Conservation (phyloP, 1,140 invertebrate species). For the Meloidogyne hapla region DNA sequence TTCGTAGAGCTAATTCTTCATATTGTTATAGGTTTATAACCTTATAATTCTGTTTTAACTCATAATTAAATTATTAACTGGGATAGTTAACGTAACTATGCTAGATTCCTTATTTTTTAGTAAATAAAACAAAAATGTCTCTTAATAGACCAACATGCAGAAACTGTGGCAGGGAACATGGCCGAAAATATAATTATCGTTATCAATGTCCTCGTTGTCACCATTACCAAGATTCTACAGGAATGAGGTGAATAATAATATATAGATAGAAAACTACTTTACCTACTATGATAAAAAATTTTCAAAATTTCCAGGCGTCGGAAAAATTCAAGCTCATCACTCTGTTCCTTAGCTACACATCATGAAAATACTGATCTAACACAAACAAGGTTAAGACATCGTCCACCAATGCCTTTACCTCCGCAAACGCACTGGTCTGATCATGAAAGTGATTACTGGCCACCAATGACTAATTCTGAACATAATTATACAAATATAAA, state of each 20-base stretch:
- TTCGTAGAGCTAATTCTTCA: conserved; percentile 16
- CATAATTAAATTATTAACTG: too few relatives aligned
- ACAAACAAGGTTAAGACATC: neutral
- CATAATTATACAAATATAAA: conserved; percentile 10
- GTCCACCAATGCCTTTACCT: neutral
- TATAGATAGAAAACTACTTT: too few relatives aligned
- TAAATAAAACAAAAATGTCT: conserved; percentile 1
- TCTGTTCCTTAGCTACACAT: conserved; percentile 7
- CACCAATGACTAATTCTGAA: neutral
- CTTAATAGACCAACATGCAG: neutral
- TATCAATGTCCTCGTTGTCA: conserved; percentile 12
- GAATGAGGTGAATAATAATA: neutral
- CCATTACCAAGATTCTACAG: neutral
- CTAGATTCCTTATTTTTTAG: too few relatives aligned
- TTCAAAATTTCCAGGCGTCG: neutral
- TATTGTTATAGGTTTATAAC: conserved; percentile 21
- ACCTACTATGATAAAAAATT: too few relatives aligned
- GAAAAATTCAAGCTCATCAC: conserved; percentile 15
- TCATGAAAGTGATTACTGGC: conserved; percentile 20
- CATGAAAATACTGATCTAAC: conserved; percentile 7
- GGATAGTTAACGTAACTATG: too few relatives aligned
- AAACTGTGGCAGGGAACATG: conserved; percentile 21
- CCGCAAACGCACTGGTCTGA: conserved; percentile 12
- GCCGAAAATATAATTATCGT: conserved; percentile 12
- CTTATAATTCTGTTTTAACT: too few relatives aligned